Base-by-base conservation (phyloP, 2,113 vertebrate genomes). In the Heterotis niloticus region DNA sequence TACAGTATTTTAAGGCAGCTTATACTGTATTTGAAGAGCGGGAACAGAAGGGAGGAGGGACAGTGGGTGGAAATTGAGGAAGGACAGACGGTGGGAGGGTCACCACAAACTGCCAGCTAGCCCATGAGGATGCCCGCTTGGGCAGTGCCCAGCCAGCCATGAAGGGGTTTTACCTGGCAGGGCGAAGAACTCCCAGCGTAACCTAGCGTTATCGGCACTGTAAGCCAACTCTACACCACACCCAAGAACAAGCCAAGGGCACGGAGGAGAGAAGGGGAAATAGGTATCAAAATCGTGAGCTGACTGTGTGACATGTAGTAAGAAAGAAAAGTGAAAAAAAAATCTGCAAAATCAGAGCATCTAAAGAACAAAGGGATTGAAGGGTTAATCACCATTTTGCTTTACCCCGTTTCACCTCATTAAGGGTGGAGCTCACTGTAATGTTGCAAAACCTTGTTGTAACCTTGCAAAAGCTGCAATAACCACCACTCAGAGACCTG, bases 181-280 rank as follows among this genome's bases (percentile, higher is more conserved):
- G 0, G 88, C 91, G 92, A 95, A 95, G 94, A 95, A 95, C 86
- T 89, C 92, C 82, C 89, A 93, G 76, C 94, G 93, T 79, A 91
- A 92, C 91, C 92, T 94, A 92, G 82, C 87, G 91, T 93, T 95
- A 76, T 64, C 59, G 85, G 91, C 88, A 84, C 87, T 77, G 76
- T 78, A 65, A 82, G 83, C 67, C 34, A 77, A 77, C 51, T 84
- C 83, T 85, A 80, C 69, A 60, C 76, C 80, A 82, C 79, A n/a
- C 71, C 79, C 73, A 44, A 71, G 70, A 77, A 64, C 56, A 81
- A 79, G n/a, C 56, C 51, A 67, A 59, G 52, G 76, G 66, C 18
- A 24, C 52, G 76, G 54, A 59, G 76, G 66, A 69, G 52, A 78
- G 54, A 78, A 69, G 76, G 65, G 65, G 65, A 69, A 44, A 69